phyloP scores from a whole-genome alignment of 2,797 vertebrate species.

The Allobates femoralis region DNA sequence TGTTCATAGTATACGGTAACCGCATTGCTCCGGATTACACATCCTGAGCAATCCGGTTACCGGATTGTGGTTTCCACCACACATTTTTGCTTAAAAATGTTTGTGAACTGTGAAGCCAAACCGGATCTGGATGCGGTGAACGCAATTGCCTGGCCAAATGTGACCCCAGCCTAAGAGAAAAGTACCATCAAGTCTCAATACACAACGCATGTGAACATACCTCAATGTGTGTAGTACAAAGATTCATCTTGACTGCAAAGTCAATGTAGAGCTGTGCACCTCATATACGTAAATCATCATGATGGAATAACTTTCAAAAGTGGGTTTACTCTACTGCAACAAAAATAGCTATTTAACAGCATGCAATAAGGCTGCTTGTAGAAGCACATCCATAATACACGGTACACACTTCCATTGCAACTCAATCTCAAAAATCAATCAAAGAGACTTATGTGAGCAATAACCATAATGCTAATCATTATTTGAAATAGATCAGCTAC shows the following conservation, averaged over 20 bases:
- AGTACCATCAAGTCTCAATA: background rate
- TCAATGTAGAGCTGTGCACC: slow-evolving; percentile 13
- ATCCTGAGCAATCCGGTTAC: too few species aligned
- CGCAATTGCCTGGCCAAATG: too few species aligned
- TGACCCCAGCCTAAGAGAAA: too few species aligned
- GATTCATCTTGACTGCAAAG: slow-evolving; percentile 7
- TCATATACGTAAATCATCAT: slow-evolving; percentile 31
- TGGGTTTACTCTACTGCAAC: slow-evolving; percentile 48
- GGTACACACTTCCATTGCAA: slow-evolving; percentile 28
- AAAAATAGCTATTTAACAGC: slow-evolving; percentile 57
- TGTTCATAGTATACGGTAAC: too few species aligned
- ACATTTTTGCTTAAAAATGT: too few species aligned
- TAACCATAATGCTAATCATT: slow-evolving; percentile 55
- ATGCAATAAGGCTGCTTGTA: slow-evolving; percentile 21
- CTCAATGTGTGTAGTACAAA: background rate
- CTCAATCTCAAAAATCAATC: slow-evolving; percentile 59
- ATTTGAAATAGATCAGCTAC: slow-evolving; percentile 51
- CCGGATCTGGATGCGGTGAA: too few species aligned
- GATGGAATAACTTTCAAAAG: slow-evolving; percentile 45
- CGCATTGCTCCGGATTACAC: too few species aligned
- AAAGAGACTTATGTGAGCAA: slow-evolving; percentile 50
- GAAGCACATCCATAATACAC: slow-evolving; percentile 38
- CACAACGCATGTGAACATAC: background rate
- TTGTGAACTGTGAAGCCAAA: too few species aligned
- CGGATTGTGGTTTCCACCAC: too few species aligned